phyloP scores from a whole-genome alignment of 2,797 vertebrate species.

The Gephyroberyx darwinii region DNA sequence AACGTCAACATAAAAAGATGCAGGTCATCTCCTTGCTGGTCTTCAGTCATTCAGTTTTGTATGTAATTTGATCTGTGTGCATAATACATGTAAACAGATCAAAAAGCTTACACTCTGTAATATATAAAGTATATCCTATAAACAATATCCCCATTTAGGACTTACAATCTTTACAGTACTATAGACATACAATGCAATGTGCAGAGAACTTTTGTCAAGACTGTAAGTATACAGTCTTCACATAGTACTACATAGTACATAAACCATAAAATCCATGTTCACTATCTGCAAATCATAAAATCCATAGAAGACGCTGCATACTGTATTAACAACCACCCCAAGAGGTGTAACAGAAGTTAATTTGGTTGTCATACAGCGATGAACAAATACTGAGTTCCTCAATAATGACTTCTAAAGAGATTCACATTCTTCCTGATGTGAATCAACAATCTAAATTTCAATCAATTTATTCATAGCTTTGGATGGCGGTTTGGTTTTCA shows the following conservation, averaged over 20 bases:
- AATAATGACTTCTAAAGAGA: conserved; percentile 52
- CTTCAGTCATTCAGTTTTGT: too few species aligned
- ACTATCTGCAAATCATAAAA: conserved; percentile 31
- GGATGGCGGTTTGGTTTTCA: conserved; percentile 34
- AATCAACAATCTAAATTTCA: conserved; percentile 50
- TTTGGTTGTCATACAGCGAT: conserved; percentile 52
- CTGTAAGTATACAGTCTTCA: neutral
- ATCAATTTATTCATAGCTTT: conserved; percentile 51
- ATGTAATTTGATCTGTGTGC: too few species aligned
- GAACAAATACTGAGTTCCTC: conserved; percentile 56
- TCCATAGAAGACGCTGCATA: neutral
- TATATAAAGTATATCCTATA: neutral
- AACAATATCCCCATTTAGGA: too few species aligned
- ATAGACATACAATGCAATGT: too few species aligned
- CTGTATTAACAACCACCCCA: conserved; percentile 32
- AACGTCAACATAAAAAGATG: too few species aligned
- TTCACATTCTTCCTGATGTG: conserved; percentile 45
- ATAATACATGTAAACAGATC: too few species aligned
- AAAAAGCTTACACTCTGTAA: too few species aligned
- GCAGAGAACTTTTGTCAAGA: too few species aligned
- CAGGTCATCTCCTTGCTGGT: too few species aligned
- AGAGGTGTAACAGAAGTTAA: conserved; percentile 35
- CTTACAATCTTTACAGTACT: too few species aligned
- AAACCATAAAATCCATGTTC: conserved; percentile 3
- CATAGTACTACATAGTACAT: neutral